Base-by-base conservation (phyloP, 1,140 invertebrate genomes). In the Hypsibius dujardini region DNA sequence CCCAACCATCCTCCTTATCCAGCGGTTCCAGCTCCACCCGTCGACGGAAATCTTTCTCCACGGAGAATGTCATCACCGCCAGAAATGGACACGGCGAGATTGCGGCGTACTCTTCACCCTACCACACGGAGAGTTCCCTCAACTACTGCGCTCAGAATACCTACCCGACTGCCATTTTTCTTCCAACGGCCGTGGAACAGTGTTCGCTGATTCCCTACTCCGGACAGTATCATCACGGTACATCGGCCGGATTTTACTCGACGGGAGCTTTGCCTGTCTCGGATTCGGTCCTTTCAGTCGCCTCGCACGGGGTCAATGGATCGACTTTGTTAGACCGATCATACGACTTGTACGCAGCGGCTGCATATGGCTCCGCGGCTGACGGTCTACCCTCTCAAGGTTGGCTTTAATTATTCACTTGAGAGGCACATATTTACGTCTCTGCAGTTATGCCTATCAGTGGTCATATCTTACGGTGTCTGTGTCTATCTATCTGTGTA, bases 31-130 rank as follows among this genome's bases (percentile, higher is more conserved):
- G 28, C 28, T 28, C 12, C 12, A 12, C 12, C 12, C 62, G 62
- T 45, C 62, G 62, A 42, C 62, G 62, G 12, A 67, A 67, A 42
- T 67, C 62, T 42, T 12, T 67, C 62, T 67, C 62, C 42, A 7
- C 62, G 12, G 62, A 67, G 12, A 67, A 15, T 28, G 28, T 28
- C 62, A 42, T 42, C 62, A 45, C 62, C 7, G 7, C n/a, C n/a
- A 7, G 50, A 7, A 56, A 56, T 56, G 50, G 50, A n/a, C 7
- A 7, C 50, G 50, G 7, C 50, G n/a, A 12, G 7, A n/a, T 7
- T 56, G 7, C 7, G n/a, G 50, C 7, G 7, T 56, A 56, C 50
- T n/a, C 50, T 56, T 56, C 50, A 7, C 7, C 50, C 50, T 12
- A 56, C 50, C 7, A n/a, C 50, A 12, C 7, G 7, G 7, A 56